Evolutionary conservation across 23 tunicate genomes (phyloP).

Genomic region (Phallusia fumigata): DNA sequence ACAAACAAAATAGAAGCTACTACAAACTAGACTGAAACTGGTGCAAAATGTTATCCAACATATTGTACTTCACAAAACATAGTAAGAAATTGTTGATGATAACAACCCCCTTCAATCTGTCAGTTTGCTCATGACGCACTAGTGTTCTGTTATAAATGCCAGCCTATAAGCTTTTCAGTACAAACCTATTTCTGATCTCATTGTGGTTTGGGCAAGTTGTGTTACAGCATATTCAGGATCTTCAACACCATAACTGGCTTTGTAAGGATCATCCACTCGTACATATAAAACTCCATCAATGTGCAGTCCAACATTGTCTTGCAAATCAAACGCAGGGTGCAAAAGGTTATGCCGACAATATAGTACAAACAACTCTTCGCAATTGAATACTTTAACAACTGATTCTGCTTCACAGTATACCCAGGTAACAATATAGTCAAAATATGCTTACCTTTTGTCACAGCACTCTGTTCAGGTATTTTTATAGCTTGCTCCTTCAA

Average conservation of each 20-base stretch:
- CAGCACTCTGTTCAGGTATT: constrained; percentile 98
- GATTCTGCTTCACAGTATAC: background rate
- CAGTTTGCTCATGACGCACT: too few species aligned
- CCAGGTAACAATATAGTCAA: background rate
- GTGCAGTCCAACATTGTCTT: constrained; percentile 93
- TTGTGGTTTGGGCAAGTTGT: constrained; percentile 97
- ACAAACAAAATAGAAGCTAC: background rate
- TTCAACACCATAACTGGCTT: constrained; percentile 95
- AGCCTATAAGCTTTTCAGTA: background rate
- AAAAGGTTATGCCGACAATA: too few species aligned
- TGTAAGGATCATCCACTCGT: constrained; percentile 89
- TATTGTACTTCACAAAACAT: too few species aligned
- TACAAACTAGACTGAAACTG: too few species aligned
- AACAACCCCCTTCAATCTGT: too few species aligned
- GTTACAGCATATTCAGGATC: constrained; percentile 98
- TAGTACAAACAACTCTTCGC: too few species aligned
- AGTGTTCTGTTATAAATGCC: too few species aligned
- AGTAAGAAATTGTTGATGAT: too few species aligned
- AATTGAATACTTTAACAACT: too few species aligned
- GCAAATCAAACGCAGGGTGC: background rate
- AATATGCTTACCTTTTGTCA: constrained; percentile 70
- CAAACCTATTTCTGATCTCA: constrained; percentile 98
- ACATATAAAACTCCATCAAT: constrained; percentile 98
- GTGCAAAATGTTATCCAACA: too few species aligned
- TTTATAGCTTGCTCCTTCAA: constrained; percentile 97